phyloP scores from a whole-genome alignment of 2,888 invertebrate genomes.

The Ochlodes sylvanus region DNA sequence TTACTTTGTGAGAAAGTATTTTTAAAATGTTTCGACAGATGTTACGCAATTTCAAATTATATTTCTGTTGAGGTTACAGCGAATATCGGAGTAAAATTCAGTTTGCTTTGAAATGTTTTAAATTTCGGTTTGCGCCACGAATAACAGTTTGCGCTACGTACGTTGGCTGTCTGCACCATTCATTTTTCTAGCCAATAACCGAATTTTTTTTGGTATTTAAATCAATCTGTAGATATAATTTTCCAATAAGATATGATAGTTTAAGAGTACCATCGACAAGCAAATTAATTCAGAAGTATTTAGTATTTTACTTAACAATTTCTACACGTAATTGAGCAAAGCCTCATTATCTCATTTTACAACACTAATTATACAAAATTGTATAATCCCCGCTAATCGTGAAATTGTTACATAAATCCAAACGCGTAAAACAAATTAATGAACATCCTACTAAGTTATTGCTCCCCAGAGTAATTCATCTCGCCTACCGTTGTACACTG shows the following conservation, averaged over 20 bases:
- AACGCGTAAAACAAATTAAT: neutral
- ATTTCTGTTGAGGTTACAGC: neutral
- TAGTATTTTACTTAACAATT: too few relatives aligned
- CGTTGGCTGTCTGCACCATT: neutral
- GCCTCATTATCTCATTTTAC: neutral
- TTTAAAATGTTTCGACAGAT: constrained; percentile 1
- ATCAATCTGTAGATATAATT: too few relatives aligned
- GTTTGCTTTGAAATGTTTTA: neutral
- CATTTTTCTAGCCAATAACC: too few relatives aligned
- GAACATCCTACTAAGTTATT: neutral
- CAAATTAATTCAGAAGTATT: too few relatives aligned
- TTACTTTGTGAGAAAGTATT: constrained; percentile 9
- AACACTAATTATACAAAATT: neutral
- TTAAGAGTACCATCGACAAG: too few relatives aligned
- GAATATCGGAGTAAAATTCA: constrained; percentile 3
- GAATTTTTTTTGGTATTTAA: too few relatives aligned
- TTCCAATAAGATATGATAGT: too few relatives aligned
- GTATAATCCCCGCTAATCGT: constrained; percentile 6
- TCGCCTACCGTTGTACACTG: constrained; percentile 60
- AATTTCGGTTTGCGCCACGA: neutral
- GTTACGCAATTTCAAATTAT: neutral
- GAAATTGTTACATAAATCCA: constrained; percentile 2
- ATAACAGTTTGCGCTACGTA: constrained; percentile 2
- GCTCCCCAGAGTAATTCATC: constrained; percentile 30
- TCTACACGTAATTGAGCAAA: too few relatives aligned